Conservation (phyloP, 2,888 invertebrate species). For the Eulithis testata region DNA sequence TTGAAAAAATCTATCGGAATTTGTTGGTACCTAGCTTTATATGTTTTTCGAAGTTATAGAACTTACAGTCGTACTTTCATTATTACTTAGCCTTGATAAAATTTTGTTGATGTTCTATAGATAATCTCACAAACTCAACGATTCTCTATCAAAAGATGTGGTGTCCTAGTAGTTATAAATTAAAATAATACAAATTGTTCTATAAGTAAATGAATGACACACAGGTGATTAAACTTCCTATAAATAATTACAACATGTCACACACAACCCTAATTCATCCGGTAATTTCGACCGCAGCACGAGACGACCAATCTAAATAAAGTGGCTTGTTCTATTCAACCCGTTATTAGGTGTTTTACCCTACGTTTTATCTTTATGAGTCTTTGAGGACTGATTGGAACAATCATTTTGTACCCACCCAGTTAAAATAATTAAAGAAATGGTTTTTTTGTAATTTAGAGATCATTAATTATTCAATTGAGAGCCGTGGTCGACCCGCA, state of each 20-base stretch:
- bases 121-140: too few relatives aligned
- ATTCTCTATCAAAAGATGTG: too few relatives aligned
- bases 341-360: slow-evolving; percentile 66
- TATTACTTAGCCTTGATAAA: too few relatives aligned
- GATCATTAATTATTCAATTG: neutral
- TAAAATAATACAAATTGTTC: neutral
- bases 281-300: slow-evolving; percentile 41
- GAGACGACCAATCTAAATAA: slow-evolving; percentile 64
- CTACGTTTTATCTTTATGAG: slow-evolving; percentile 43
- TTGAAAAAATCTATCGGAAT: too few relatives aligned
- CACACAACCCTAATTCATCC: slow-evolving; percentile 49
- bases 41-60: too few relatives aligned
- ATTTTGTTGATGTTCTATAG: too few relatives aligned
- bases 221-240: slow-evolving; percentile 32
- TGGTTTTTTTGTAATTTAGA: neutral
- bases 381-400: slow-evolving; percentile 53
- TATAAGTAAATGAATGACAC: slow-evolving; percentile 1
- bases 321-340: slow-evolving; percentile 68
- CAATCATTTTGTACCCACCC: slow-evolving; percentile 27
- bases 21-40: too few relatives aligned
- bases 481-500: neutral
- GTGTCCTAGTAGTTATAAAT: neutral
- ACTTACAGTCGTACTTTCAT: too few relatives aligned
- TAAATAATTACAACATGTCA: slow-evolving; percentile 36
- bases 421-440: slow-evolving; percentile 44